Evolutionary conservation across 2,113 vertebrate genomes (phyloP), one percentile per base, ranked within the genome.

Genomic region (Tachycineta bicolor): DNA sequence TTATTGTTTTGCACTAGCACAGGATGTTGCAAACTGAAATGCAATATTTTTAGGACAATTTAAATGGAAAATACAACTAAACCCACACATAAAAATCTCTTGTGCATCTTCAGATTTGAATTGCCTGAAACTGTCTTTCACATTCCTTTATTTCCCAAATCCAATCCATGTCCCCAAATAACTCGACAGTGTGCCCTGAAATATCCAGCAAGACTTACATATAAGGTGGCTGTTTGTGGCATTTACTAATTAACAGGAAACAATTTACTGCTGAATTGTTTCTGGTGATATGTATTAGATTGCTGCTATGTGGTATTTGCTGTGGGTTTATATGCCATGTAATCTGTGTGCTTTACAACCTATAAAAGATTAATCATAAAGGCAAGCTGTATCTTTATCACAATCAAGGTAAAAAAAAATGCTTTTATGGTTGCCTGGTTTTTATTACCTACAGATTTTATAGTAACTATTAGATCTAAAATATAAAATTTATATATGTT

Each of bases 381-480:
- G 47, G 52, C 76, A 82, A 95, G 64, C 80, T 90, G 77, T 96
- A 97, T 96, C 90, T 97, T 94, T 93, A 94, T 94, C 68, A 78
- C 75, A 91, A 97, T 95, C 84, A 92, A 96, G 93, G 92, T 93
- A 79, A 97, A 97, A 97, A 87, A 77, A 16, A 43, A 53, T 92
- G 63, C 73, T 96, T 97, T 96, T 97, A 98, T 84, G 79, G 78
- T 69, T 96, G 71, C 78, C 91, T 97, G 59, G 14, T 85, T 97
- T 97, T 97, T 97, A 98, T 96, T 90, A 88, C 89, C 60, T 95
- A 91, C 89, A 96, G 83, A 88, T 96, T 98, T 97, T 97, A 95
- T 97, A 97, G 93, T 94, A 94, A 97, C 89, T 95, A 95, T 95
- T 96, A 95, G 71, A 59, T 65, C 80, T 62, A 90, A 96, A 96